Conservation (phyloP, 2,797 vertebrate species). For the Myoxocephalus aenaeus region DNA sequence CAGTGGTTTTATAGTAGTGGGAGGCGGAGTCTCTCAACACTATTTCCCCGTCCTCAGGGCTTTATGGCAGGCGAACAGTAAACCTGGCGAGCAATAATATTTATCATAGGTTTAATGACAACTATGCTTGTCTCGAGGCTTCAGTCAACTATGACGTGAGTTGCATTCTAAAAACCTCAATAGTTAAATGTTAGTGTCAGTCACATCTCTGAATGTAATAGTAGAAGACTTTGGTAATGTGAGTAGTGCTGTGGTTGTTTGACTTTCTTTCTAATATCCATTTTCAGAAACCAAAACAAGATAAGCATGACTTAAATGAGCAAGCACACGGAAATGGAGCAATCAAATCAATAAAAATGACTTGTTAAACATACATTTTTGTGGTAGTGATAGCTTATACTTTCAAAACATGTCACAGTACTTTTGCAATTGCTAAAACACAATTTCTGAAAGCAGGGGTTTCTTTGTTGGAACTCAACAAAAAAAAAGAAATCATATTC, state of each 20-base stretch:
- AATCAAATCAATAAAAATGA: neutral
- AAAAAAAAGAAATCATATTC: neutral
- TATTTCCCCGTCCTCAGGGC: slow-evolving; percentile 32
- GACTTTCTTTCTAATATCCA: neutral
- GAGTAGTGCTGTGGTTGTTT: neutral
- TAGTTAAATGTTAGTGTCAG: neutral
- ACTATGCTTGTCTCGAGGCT: slow-evolving; percentile 27
- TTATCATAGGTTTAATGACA: slow-evolving; percentile 57
- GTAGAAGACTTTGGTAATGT: neutral
- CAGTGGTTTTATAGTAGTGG: slow-evolving; percentile 44
- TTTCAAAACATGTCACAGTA: neutral
- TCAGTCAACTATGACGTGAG: neutral
- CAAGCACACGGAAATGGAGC: neutral
- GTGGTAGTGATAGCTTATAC: neutral
- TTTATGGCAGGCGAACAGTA: slow-evolving; percentile 54
- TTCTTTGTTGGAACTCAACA: neutral
- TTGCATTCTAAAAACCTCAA: slow-evolving; percentile 9
- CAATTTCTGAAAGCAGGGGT: neutral
- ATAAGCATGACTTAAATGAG: neutral
- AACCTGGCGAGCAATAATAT: slow-evolving; percentile 54
- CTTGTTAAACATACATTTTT: neutral
- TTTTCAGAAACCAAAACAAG: neutral
- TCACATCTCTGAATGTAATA: neutral
- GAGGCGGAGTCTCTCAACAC: slow-evolving; percentile 15
- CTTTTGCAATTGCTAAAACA: neutral